Evolutionary conservation across 2,797 vertebrate species (phyloP).

Genomic region (Rhyacichthys aspro): DNA sequence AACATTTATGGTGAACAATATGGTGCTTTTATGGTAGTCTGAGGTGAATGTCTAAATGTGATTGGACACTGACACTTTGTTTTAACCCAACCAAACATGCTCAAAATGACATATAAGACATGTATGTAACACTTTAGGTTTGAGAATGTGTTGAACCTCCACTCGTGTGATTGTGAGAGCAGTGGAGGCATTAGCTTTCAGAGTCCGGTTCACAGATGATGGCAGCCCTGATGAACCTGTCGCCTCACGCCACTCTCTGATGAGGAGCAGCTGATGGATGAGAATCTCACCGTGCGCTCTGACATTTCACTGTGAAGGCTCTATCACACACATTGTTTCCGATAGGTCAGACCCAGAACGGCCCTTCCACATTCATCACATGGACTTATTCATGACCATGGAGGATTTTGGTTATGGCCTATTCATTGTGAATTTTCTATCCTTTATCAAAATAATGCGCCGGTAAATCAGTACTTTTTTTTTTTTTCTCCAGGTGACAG

Average conservation of each 20-base stretch:
- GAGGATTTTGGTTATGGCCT: no score
- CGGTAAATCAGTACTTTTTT: no score
- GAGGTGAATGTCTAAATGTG: no score
- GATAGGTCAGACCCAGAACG: constrained; percentile 4
- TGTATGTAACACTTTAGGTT: no score
- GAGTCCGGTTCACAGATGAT: constrained; percentile 23
- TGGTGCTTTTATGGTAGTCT: no score
- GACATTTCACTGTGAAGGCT: constrained; percentile 52
- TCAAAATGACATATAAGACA: no score
- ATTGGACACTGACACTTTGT: no score
- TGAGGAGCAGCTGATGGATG: constrained; percentile 42
- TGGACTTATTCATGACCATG: background rate
- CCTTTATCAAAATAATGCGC: background rate
- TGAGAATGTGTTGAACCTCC: no score
- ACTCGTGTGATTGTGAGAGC: background rate
- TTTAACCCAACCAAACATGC: no score
- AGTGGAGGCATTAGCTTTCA: constrained; percentile 43
- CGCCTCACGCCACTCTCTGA: constrained; percentile 38
- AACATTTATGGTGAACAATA: no score
- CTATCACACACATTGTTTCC: constrained; percentile 33
- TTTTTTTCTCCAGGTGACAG: constrained; percentile 36
- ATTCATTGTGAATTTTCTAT: no score
- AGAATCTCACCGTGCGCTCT: constrained; percentile 16
- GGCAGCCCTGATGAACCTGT: constrained; percentile 35
- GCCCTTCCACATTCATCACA: background rate